These are phyloP conservation scores for Oxyruncus cristatus DNA, from an alignment of 2,113 vertebrate species.

Conservation along the genomic window DNA sequence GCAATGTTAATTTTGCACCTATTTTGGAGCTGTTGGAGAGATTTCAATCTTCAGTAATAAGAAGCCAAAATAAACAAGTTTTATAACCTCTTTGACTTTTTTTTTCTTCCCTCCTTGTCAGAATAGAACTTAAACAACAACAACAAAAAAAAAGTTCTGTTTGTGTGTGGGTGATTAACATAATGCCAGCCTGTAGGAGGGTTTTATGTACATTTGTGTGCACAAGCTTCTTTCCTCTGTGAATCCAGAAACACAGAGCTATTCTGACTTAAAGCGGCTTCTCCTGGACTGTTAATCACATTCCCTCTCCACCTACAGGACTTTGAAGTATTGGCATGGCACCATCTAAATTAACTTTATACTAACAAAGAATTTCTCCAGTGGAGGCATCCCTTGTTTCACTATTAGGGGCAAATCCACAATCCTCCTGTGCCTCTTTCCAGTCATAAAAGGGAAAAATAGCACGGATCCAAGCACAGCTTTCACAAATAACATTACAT, in stretches of 20 bases:
- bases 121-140: background rate
- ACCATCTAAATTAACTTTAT: background rate
- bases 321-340: background rate
- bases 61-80: background rate
- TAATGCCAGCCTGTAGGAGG: background rate
- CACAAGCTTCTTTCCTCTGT: background rate
- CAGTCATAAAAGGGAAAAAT: background rate
- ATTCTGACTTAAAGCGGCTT: background rate
- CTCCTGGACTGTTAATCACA: background rate
- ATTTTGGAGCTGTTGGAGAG: background rate
- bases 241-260: background rate
- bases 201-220: background rate
- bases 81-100: background rate
- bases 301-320: background rate
- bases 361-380: background rate
- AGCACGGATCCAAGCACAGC: background rate
- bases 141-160: accelerated
- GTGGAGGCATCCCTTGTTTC: background rate
- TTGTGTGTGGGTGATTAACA: background rate
- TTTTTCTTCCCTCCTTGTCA: background rate
- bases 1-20: background rate
- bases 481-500: background rate
- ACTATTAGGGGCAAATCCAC: background rate
- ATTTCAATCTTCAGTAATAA: background rate
- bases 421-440: background rate